phyloP scores from a whole-genome alignment of 2,113 vertebrate species.

The Thinocorus orbignyianus region DNA sequence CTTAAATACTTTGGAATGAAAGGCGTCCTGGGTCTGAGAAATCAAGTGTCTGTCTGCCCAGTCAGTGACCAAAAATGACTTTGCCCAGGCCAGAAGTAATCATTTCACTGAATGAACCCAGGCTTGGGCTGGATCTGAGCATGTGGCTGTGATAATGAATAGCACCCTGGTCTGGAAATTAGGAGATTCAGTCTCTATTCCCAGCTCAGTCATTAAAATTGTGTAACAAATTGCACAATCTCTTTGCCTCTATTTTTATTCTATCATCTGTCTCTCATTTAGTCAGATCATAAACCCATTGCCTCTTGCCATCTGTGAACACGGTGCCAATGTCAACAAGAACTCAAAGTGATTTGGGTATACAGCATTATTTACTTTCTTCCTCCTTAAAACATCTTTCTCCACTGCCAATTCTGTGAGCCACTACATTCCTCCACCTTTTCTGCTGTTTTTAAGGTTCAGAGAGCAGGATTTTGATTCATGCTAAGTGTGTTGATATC shows the following conservation, averaged over 20 bases:
- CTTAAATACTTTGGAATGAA: neutral
- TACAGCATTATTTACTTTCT: neutral
- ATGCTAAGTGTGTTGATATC: neutral
- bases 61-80: neutral
- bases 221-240: constrained; percentile 28
- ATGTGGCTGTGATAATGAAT: neutral
- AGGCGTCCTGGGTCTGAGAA: neutral
- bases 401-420: neutral
- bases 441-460: neutral
- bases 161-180: neutral
- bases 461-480: neutral
- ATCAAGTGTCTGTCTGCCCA: neutral
- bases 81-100: neutral
- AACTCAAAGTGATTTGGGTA: neutral
- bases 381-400: neutral
- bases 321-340: constrained; percentile 21
- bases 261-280: constrained; percentile 46
- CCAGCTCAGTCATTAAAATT: constrained; percentile 6
- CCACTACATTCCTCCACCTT: neutral
- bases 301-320: constrained; percentile 14
- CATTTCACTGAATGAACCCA: neutral
- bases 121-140: neutral
- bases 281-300: neutral
- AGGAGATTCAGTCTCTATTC: neutral
- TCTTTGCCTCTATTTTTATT: constrained; percentile 29